Base-by-base conservation (phyloP, 2,888 invertebrate species). In the Amblyjoppa proteus region DNA sequence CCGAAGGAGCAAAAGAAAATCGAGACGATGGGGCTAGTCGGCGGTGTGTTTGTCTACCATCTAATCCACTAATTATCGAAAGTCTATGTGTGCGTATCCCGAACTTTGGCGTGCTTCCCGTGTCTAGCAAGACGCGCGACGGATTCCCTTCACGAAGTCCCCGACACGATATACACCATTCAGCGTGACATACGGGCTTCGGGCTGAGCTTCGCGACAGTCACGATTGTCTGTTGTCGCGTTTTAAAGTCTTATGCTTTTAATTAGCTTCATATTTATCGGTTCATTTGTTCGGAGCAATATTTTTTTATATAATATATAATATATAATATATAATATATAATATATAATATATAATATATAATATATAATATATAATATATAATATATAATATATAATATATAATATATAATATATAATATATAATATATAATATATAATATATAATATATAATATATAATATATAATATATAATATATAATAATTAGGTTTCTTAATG, bases 41-140 rank as follows among this genome's bases (percentile, higher is more conserved):
- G 66, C 79, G 69, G 74, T 69, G 89, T 91, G 92, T 92, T 91
- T 91, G 91, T 89, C 92, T 91, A 90, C 88, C 91, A 89, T 91
- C 91, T 91, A 91, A 92, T 91, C 90, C 90, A 91, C 92, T 92
- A 93, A 92, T 93, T 92, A 93, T 91, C 90, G 89, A 88, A 77
- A 41, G 58, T 11, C 58, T 28, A 34, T 58, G n/a, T 61, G 66
- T 68, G 20, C 51, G 64, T 34, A 34, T 5, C 64, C 64, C 31
- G 31, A 34, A 64, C 64, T 64, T 64, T 64, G 31, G 25, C 51
- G 28, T 64, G 25, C 13, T 49, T 51, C 69, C 66, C 25, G 53
- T n/a, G 51, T 68, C 38, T n/a, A 31, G 13, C 58, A 28, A 75
- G 45, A 20, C 64, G 28, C 76, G 76, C 78, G 69, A 64, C 31